Percentiles rank a stretch among this genome's conserved stretches.
These are phyloP conservation scores for Macropus fuliginosus DNA, from an alignment of 2,797 vertebrate species.

Conservation along the genomic window DNA sequence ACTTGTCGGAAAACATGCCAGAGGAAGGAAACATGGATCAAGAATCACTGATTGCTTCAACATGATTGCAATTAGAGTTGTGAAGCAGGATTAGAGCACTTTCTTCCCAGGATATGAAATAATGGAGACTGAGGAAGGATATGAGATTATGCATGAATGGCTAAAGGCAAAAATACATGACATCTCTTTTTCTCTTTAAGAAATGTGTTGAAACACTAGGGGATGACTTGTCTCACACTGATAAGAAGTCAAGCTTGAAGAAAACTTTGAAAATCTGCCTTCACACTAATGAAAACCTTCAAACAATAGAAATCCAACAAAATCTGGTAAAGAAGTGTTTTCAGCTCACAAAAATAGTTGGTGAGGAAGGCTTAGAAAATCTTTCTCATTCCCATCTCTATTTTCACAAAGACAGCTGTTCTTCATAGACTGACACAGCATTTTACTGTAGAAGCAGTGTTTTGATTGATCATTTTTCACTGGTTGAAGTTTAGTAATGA, in stretches of 20 bases:
- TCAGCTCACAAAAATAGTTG: neutral
- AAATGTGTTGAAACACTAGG: slow-evolving; percentile 64
- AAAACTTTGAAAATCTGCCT: slow-evolving; percentile 53
- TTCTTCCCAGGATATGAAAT: slow-evolving; percentile 50
- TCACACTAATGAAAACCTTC: slow-evolving; percentile 16
- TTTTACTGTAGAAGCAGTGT: slow-evolving; percentile 17
- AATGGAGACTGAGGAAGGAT: slow-evolving; percentile 53
- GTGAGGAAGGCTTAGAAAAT: slow-evolving; percentile 19
- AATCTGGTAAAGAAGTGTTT: neutral
- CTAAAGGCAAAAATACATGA: slow-evolving; percentile 70
- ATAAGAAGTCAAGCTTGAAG: slow-evolving; percentile 54
- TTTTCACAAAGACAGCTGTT: slow-evolving; percentile 10
- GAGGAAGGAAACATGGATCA: slow-evolving; percentile 4
- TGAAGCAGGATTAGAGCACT: slow-evolving; percentile 57
- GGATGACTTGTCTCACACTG: slow-evolving; percentile 47
- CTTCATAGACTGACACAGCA: slow-evolving; percentile 2
- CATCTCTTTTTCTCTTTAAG: slow-evolving; percentile 61
- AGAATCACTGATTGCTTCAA: slow-evolving; percentile 61
- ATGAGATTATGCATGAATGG: slow-evolving; percentile 68
- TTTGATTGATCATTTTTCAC: neutral
- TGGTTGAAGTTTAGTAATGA: neutral
- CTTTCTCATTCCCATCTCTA: neutral
- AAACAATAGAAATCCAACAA: neutral
- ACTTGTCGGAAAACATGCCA: slow-evolving; percentile 1
- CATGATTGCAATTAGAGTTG: slow-evolving; percentile 72